These are phyloP conservation scores for Neolamprologus devosi DNA, from an alignment of 2,113 vertebrate genomes.

Conservation along the genomic window DNA sequence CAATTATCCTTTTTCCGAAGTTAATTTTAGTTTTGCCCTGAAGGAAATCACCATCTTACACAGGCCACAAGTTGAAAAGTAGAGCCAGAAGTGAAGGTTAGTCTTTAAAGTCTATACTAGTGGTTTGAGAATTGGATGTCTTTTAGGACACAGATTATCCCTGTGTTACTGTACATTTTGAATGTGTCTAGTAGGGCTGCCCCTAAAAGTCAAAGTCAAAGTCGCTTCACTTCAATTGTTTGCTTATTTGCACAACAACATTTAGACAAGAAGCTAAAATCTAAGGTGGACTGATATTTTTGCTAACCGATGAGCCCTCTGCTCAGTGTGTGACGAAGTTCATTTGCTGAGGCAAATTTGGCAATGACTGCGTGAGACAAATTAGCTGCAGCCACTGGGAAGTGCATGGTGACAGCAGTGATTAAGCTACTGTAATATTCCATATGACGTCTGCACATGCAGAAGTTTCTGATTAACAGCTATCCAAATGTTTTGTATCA, in stretches of 20 bases:
- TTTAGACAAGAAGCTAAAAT: not conserved
- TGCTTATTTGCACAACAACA: not conserved
- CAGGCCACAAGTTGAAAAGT: not conserved
- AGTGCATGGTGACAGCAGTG: not conserved
- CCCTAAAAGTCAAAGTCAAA: not conserved
- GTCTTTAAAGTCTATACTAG: not conserved
- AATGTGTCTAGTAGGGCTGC: not conserved
- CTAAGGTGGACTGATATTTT: not conserved
- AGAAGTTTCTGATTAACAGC: not conserved
- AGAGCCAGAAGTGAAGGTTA: not conserved
- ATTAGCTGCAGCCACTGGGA: not conserved
- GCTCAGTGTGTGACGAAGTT: accelerated
- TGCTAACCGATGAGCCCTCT: not conserved
- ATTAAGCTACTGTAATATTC: not conserved
- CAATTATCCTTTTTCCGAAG: not conserved
- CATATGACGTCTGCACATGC: not conserved
- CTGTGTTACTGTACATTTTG: not conserved
- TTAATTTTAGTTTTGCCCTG: not conserved
- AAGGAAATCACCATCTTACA: not conserved
- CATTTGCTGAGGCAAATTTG: not conserved
- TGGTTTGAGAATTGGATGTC: not conserved
- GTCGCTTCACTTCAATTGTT: not conserved
- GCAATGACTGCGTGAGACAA: not conserved
- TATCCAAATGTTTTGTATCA: not conserved
- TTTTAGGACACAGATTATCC: not conserved